These are phyloP conservation scores for Drosophila anomelani DNA, from an alignment of 2,888 invertebrate species.

Conservation along the genomic window DNA sequence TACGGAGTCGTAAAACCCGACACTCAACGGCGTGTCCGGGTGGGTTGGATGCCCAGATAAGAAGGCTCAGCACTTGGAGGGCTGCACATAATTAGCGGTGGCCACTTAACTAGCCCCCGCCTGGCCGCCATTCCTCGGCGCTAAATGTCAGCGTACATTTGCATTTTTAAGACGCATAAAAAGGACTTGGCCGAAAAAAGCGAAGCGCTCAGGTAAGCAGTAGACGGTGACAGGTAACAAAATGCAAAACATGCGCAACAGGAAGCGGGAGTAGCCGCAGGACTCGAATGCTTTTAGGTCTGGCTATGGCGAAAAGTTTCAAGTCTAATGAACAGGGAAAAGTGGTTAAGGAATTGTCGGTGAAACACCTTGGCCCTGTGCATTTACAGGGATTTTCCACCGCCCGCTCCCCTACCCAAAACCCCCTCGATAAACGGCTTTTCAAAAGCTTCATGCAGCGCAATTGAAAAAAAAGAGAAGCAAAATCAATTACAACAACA, in stretches of 20 bases:
- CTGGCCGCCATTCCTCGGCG: slow-evolving; percentile 7
- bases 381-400: slow-evolving; percentile 10
- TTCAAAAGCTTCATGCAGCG: slow-evolving; percentile 19
- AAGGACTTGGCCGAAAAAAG: slow-evolving; percentile 40
- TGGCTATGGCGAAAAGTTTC: slow-evolving; percentile 7
- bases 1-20: slow-evolving; percentile 65
- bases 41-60: slow-evolving; percentile 37
- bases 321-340: slow-evolving; percentile 22
- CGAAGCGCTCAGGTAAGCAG: background rate
- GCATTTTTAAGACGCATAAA: slow-evolving; percentile 70
- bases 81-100: slow-evolving; percentile 73
- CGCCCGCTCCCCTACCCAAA: background rate
- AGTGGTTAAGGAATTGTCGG: slow-evolving; percentile 26
- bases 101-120: slow-evolving; percentile 54
- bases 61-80: slow-evolving; percentile 56
- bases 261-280: slow-evolving; percentile 52
- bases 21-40: slow-evolving; percentile 39
- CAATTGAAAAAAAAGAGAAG: slow-evolving; percentile 23
- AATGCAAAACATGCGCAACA: slow-evolving; percentile 66
- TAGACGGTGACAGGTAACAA: slow-evolving; percentile 33
- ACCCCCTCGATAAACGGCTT: slow-evolving; percentile 27
- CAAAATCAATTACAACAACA: slow-evolving; percentile 51
- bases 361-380: slow-evolving; percentile 20
- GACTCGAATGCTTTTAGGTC: slow-evolving; percentile 50
- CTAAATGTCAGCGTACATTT: slow-evolving; percentile 65